phyloP scores from a whole-genome alignment of 23 tunicate genomes.

The Oikopleura dioica region DNA sequence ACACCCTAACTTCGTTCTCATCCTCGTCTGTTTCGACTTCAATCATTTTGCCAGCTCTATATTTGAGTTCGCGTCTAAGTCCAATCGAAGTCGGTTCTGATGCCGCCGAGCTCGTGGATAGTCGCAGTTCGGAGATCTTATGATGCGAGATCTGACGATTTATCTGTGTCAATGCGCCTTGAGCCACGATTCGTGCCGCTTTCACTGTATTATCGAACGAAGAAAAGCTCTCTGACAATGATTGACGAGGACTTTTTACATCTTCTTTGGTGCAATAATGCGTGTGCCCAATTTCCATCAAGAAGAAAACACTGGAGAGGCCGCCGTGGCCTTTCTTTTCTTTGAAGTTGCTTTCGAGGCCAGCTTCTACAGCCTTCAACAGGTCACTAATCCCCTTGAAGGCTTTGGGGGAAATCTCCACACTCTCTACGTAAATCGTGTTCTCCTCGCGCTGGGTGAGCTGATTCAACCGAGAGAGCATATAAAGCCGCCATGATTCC shows the following conservation, averaged over 20 bases:
- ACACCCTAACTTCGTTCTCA: slow-evolving; percentile 82
- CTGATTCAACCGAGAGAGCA: slow-evolving; percentile 72
- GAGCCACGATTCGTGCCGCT: background rate
- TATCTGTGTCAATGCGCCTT: background rate
- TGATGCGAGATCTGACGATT: background rate
- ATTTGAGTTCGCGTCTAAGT: slow-evolving; percentile 20
- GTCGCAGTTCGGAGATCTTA: background rate
- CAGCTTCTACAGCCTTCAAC: slow-evolving; percentile 58
- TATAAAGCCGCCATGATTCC: slow-evolving; percentile 48
- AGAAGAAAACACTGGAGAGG: slow-evolving; percentile 40
- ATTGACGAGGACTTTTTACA: background rate
- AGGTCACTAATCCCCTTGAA: slow-evolving; percentile 86
- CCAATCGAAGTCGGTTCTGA: background rate
- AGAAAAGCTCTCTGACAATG: slow-evolving; percentile 11
- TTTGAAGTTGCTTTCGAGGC: slow-evolving; percentile 57
- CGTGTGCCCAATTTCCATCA: slow-evolving; percentile 84
- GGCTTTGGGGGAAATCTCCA: slow-evolving; percentile 47
- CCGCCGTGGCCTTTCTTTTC: slow-evolving; percentile 61
- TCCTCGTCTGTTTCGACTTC: slow-evolving; percentile 55
- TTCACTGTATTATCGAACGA: slow-evolving; percentile 3
- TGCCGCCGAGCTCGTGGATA: background rate
- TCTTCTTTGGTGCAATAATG: slow-evolving; percentile 75
- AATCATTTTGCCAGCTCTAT: slow-evolving; percentile 51
- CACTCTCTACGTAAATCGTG: slow-evolving; percentile 51
- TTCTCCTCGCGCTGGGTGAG: slow-evolving; percentile 81